phyloP scores from a whole-genome alignment of 2,797 vertebrate genomes.

The Anguilla anguilla region DNA sequence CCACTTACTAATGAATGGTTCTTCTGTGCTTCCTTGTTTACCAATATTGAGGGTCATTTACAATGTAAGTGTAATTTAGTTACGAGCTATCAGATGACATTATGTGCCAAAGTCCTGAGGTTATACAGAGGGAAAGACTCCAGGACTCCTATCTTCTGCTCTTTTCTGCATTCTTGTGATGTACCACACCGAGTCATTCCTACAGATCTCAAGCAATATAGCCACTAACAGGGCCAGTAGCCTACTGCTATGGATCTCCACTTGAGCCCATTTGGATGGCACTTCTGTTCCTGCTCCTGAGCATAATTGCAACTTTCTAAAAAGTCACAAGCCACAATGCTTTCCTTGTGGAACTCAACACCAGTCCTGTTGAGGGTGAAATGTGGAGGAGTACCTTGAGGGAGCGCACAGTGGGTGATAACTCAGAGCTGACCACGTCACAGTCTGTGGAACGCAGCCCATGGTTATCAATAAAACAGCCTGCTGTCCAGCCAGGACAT shows the following conservation, averaged over 20 bases:
- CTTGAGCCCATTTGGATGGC: conserved; percentile 1
- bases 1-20: conserved; percentile 16
- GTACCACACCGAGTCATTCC: neutral
- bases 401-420: conserved; percentile 3
- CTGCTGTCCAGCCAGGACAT: neutral
- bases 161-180: neutral
- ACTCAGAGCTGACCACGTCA: neutral
- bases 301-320: conserved; percentile 15
- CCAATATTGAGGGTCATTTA: conserved; percentile 19
- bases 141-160: neutral
- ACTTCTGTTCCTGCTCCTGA: neutral
- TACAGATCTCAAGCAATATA: neutral
- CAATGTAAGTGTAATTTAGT: conserved; percentile 3
- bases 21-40: conserved; percentile 12
- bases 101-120: neutral
- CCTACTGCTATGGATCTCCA: neutral
- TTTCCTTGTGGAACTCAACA: conserved; percentile 26
- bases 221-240: neutral
- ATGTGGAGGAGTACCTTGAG: neutral
- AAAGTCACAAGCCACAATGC: conserved; percentile 8
- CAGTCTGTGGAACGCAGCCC: neutral
- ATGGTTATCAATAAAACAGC: neutral
- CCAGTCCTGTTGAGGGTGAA: conserved; percentile 25
- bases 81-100: neutral
- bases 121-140: neutral